A percentile compares a stretch with the other conserved stretches of the same genome.
Conservation (phyloP, 2,113 vertebrate genomes). For the Stegostoma tigrinum region DNA sequence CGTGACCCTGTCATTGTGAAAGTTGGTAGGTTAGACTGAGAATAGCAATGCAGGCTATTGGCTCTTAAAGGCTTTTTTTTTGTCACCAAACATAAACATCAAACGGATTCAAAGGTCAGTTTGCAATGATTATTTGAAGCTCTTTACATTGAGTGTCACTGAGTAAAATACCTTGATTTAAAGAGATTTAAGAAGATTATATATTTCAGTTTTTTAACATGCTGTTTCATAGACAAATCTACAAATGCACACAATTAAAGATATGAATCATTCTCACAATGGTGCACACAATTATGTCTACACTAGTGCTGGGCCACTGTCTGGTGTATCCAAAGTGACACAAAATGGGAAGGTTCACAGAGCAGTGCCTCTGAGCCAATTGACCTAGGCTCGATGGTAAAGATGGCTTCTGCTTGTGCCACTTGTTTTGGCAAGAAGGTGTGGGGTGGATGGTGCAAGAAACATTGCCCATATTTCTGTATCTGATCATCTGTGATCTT, state of each 20-base stretch:
- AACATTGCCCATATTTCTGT: background rate
- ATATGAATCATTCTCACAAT: background rate
- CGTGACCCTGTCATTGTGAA: background rate
- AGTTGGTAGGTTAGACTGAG: background rate
- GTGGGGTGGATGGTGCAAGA: background rate
- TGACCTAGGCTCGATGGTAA: background rate
- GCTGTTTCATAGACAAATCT: background rate
- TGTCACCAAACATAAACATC: background rate
- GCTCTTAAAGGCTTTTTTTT: background rate
- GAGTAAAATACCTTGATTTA: background rate
- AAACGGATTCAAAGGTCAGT: background rate
- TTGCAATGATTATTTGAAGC: background rate
- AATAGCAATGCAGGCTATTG: background rate
- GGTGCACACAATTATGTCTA: background rate
- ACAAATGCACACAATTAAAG: background rate
- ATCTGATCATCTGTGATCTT: background rate
- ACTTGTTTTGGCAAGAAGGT: background rate
- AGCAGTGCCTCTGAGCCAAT: background rate
- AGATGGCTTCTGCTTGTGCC: background rate
- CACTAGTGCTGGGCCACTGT: background rate
- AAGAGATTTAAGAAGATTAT: background rate
- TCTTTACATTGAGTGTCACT: background rate
- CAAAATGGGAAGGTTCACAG: background rate
- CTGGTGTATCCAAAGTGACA: no score
- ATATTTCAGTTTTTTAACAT: background rate